phyloP scores from a whole-genome alignment of 2,888 invertebrate genomes.

The Sarcophaga caerulescens region DNA sequence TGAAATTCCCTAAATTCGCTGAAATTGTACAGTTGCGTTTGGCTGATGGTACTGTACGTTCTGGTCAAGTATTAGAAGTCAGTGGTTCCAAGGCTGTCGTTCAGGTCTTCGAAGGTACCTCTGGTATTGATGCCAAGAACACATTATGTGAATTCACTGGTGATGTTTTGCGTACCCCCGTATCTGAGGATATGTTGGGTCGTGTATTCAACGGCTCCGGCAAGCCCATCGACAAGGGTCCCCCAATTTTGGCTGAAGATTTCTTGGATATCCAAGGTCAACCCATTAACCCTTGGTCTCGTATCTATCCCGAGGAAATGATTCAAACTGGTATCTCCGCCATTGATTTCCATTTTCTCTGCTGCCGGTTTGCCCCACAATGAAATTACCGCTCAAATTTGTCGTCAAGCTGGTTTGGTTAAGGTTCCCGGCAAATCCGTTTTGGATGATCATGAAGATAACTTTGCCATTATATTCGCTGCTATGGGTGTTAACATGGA shows the following conservation, averaged over 20 bases:
- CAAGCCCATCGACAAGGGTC: conserved; percentile 99
- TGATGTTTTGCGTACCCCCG: conserved; percentile 98
- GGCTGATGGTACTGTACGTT: conserved; percentile 96
- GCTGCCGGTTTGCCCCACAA: conserved; percentile 99
- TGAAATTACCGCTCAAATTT: conserved; percentile 99
- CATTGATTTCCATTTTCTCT: conserved; percentile 99
- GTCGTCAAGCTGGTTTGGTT: conserved; percentile 99
- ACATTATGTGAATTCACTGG: conserved; percentile 99
- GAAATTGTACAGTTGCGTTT: conserved; percentile 98
- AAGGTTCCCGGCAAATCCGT: conserved; percentile 94
- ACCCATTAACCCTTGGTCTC: conserved; percentile 99
- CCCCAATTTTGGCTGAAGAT: conserved; percentile 98
- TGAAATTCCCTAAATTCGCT: conserved; percentile 99
- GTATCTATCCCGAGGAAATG: conserved; percentile 99
- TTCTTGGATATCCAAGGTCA: conserved; percentile 98
- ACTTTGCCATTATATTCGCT: conserved; percentile 99
- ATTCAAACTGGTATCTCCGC: conserved; percentile 99
- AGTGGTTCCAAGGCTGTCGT: conserved; percentile 99
- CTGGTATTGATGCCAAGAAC: conserved; percentile 99
- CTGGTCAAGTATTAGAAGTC: conserved; percentile 98
- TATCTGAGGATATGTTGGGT: conserved; percentile 99
- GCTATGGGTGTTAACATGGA: conserved; percentile 99
- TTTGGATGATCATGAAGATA: conserved; percentile 96
- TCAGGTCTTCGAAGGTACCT: conserved; percentile 99
- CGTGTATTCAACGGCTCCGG: conserved; percentile 99